Conservation (phyloP, 2,888 invertebrate species). For the Stratiomys singularior region DNA sequence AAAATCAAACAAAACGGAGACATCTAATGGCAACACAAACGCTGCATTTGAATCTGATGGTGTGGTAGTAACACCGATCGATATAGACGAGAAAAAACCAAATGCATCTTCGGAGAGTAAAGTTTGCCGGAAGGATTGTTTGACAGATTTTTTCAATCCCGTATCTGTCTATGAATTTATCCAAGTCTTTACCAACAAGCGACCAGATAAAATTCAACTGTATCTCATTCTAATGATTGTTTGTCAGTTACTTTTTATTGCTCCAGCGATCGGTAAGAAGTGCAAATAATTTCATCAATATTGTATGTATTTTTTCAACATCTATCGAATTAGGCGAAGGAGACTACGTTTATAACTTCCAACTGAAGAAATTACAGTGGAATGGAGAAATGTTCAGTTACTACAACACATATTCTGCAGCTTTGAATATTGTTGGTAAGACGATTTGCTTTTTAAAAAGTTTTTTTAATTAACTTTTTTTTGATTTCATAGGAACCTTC, state of each 20-base stretch:
- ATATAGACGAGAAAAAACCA: slow-evolving; percentile 21
- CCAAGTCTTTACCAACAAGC: slow-evolving; percentile 60
- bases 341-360: slow-evolving; percentile 63
- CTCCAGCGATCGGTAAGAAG: slow-evolving; percentile 58
- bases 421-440: slow-evolving; percentile 58
- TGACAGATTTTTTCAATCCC: slow-evolving; percentile 63
- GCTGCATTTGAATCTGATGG: slow-evolving; percentile 48
- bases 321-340: slow-evolving; percentile 57
- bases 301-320: background rate
- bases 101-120: background rate
- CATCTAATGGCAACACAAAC: slow-evolving; percentile 49
- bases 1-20: slow-evolving; percentile 46
- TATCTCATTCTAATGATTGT: slow-evolving; percentile 58
- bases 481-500: slow-evolving; percentile 59
- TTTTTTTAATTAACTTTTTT: too few relatives aligned
- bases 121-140: slow-evolving; percentile 52
- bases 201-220: slow-evolving; percentile 60
- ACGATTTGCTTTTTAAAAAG: too few relatives aligned
- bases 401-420: slow-evolving; percentile 60
- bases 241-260: slow-evolving; percentile 61
- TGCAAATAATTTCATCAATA: too few relatives aligned
- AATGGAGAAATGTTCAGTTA: slow-evolving; percentile 62
- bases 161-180: slow-evolving; percentile 61
- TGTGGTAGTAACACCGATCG: background rate
- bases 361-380: slow-evolving; percentile 62